Evolutionary conservation across 2,888 invertebrate genomes (phyloP).

Genomic region (Ditula angustiorana): DNA sequence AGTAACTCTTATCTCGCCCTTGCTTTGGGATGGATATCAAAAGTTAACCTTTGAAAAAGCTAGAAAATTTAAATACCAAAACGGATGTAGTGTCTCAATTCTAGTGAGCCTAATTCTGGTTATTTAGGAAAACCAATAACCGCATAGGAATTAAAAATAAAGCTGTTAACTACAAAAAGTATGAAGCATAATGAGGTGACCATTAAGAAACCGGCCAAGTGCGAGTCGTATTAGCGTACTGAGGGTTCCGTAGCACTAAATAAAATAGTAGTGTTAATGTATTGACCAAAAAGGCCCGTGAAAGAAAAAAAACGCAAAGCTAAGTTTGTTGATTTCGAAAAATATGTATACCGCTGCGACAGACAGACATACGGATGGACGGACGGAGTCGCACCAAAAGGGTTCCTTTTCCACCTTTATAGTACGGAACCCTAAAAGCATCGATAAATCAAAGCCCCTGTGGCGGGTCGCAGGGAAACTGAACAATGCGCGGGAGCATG

Average conservation of each 20-base stretch:
- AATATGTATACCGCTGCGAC: no score
- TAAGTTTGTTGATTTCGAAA: no score
- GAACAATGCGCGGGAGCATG: slow-evolving; percentile 36
- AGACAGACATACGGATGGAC: no score
- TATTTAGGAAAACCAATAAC: not conserved
- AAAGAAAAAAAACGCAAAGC: no score
- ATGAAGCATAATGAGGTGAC: not conserved
- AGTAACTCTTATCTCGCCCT: not conserved
- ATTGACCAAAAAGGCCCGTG: no score
- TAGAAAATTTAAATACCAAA: not conserved
- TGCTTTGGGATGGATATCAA: not conserved
- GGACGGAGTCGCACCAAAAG: no score
- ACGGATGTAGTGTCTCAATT: not conserved
- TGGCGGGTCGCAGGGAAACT: slow-evolving; percentile 40
- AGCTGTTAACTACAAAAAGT: not conserved
- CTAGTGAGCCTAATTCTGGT: not conserved
- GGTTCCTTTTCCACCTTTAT: no score
- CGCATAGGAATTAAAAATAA: not conserved
- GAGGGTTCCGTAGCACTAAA: no score
- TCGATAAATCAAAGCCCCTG: not conserved
- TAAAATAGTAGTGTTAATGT: no score
- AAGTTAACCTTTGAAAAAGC: not conserved
- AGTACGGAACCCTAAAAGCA: slow-evolving; percentile 17
- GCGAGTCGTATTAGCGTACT: no score
- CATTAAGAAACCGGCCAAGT: slow-evolving; percentile 24